Conservation (phyloP, 2,113 vertebrate genomes). For the Tenrec ecaudatus region DNA sequence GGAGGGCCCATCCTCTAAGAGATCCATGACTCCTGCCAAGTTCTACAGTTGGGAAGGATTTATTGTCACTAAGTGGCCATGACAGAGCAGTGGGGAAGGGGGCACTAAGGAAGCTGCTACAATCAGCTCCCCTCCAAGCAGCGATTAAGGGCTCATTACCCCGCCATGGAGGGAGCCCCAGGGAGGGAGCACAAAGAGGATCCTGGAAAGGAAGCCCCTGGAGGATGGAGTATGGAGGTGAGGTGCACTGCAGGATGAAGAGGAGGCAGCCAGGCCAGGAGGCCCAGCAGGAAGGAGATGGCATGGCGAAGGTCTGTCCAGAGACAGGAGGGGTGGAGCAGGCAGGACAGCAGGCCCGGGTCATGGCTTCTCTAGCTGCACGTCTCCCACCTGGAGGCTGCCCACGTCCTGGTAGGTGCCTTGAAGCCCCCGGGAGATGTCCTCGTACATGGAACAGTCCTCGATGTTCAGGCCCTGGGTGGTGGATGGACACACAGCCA, state of each 20-base stretch:
- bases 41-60: conserved; percentile 75
- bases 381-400: conserved; percentile 78
- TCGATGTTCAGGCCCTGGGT: conserved; percentile 83
- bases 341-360: fast-evolving
- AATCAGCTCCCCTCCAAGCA: conserved; percentile 66
- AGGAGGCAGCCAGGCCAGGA: neutral
- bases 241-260: neutral
- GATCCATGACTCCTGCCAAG: conserved; percentile 67
- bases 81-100: conserved; percentile 57
- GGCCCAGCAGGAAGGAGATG: neutral
- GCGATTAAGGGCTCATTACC: conserved; percentile 75
- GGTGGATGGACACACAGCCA: neutral
- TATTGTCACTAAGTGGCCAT: conserved; percentile 81
- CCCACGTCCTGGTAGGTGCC: conserved; percentile 86
- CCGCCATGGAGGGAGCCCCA: neutral
- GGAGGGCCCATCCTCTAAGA: neutral
- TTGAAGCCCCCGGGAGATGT: conserved; percentile 85
- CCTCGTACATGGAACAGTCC: conserved; percentile 86
- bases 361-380: conserved; percentile 85
- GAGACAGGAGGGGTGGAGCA: neutral
- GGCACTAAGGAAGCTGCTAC: conserved; percentile 53
- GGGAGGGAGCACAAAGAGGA: neutral
- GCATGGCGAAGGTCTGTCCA: too few relatives aligned
- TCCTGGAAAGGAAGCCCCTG: too few relatives aligned
- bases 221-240: neutral